Evolutionary conservation across 2,888 invertebrate genomes (phyloP), one percentile per base, ranked within the genome.

Genomic region (Autographa pulchrina): DNA sequence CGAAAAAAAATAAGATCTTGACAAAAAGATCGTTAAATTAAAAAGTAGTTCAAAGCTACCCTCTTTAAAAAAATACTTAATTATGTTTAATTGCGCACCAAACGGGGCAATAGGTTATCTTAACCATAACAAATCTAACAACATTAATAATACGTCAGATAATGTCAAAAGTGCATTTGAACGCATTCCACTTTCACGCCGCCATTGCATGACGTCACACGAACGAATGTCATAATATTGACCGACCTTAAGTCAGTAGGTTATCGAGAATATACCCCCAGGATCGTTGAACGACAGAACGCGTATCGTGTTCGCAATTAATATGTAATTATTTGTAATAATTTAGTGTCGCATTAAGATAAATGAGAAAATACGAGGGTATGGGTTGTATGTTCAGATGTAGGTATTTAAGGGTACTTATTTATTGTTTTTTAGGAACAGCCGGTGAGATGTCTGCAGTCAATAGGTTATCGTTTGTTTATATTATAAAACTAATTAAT

Each of bases 211-310:
- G 78, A 85, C 81, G 80, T 82, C 75, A 74, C 25, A 20, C 1
- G 31, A 65, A 56, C 32, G 6, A 64, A 78, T 81, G 78, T 81
- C 77, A 79, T 82, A 83, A 77, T 79, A 76, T 80, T 82, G 84
- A 81, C 85, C 80, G 86, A 85, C 82, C 85, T 72, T 65, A 65
- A 78, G 72, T 68, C 74, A 69, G 65, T 67, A 74, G 83, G 83
- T 82, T 83, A 83, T 83, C 85, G n/a, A 2, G 32, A 54, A 9
- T n/a, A 32, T 74, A 82, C 74, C 78, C 84, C 84, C 82, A 78
- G 67, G 82, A 77, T 73, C 73, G 79, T 69, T 83, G 77, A 68
- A 59, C 76, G 65, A 62, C 69, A 71, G 62, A 56, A 52, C 48
- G 54, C 64, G 52, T 60, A 79, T 67, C 32, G 63, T 80, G 77